Base-by-base conservation (phyloP, 1,140 invertebrate species). In the Dreissena polymorpha region DNA sequence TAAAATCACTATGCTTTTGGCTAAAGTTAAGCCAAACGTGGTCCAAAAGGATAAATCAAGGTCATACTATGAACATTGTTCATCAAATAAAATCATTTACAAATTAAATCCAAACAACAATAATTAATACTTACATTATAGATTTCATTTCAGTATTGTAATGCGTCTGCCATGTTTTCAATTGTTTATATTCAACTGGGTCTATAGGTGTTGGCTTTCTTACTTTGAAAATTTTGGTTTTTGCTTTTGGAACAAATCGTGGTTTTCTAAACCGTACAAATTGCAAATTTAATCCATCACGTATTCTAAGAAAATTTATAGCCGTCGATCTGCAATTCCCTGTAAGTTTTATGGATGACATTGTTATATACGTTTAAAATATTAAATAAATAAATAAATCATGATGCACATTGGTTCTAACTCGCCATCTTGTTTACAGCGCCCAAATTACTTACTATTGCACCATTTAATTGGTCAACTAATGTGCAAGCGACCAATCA, bases 161-260 rank as follows among this genome's bases (percentile, higher is more conserved):
- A 63, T 73, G 25, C 18, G 60, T 78, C 51, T 74, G 86, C 29
- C 72, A 63, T 55, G 25, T 72, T 6, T 67, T 82, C n/a, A 89
- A 55, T 60, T 82, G 67, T 14, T 74, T 68, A 49, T 76, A 5
- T 72, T 90, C 89, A 55, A 84, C 85, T 49, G 85, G 82, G 57
- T 86, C 80, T n/a, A 84, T 83, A 16, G 83, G 87, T 29, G 89
- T 90, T 16, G 89, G 89, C 70, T 85, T 74, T 50, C 89, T 60
- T 21, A 90, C 89, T 63, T 85, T 85, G 60, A 86, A 90, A 27
- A 86, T 82, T 85, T 90, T 90, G 60, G 83, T 88, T 53, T 82
- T 79, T 10, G 89, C 85, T 8, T 86, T 86, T n/a, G 87, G 87
- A 12, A 86, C 10, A 84, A 85, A 88, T 65, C 86, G 49, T 16